These are phyloP conservation scores for Tor tambroides DNA, from an alignment of 2,113 vertebrate genomes.

Conservation along the genomic window DNA sequence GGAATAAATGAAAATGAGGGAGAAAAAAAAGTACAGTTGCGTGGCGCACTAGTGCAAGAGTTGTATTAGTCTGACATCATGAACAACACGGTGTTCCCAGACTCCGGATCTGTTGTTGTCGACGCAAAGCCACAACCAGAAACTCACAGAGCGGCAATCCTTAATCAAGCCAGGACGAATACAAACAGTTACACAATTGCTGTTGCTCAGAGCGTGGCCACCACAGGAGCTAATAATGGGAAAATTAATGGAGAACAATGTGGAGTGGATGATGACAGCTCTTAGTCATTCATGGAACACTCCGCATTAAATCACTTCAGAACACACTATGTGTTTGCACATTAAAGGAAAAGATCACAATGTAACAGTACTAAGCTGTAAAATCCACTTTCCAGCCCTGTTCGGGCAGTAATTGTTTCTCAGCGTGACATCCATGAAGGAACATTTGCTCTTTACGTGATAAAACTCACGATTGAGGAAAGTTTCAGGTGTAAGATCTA, in stretches of 20 bases:
- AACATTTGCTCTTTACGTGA: slow-evolving; percentile 4
- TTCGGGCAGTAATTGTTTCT: background rate
- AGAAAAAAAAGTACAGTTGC: background rate
- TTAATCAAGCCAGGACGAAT: background rate
- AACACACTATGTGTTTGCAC: background rate
- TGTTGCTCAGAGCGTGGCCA: background rate
- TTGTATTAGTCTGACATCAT: background rate
- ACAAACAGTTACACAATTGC: background rate
- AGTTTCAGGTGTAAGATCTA: background rate
- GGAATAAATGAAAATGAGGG: background rate
- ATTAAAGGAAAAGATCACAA: background rate
- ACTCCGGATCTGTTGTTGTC: slow-evolving; percentile 4
- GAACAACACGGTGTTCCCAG: slow-evolving; percentile 40
- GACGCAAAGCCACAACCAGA: background rate
- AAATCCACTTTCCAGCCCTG: background rate
- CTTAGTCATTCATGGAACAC: slow-evolving; percentile 5
- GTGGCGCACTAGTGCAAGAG: background rate
- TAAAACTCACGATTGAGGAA: background rate
- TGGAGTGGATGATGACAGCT: slow-evolving; percentile 25
- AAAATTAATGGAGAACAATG: slow-evolving; percentile 41
- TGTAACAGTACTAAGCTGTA: background rate
- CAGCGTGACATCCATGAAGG: background rate
- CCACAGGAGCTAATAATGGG: slow-evolving; percentile 7
- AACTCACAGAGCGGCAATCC: background rate
- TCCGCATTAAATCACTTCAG: background rate